Evolutionary conservation across 2,113 vertebrate genomes (phyloP), one percentile per base, ranked within the genome.

Genomic region (Eclectus roratus): DNA sequence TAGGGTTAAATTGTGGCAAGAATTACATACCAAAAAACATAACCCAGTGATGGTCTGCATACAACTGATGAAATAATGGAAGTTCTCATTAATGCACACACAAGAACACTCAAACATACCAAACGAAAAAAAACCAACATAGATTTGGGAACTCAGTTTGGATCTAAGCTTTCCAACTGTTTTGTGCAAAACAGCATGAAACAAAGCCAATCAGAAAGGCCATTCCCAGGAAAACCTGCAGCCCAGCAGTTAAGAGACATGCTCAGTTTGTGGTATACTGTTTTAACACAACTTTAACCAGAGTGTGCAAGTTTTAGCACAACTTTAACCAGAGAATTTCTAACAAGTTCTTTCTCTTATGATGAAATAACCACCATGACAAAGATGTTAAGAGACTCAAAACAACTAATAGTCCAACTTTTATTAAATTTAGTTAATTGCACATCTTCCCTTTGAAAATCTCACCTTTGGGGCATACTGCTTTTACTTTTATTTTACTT

Each of bases 401-500:
- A 91, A 77, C 9, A 83, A 6, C 44, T 78, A 68, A 33, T 11
- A 86, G 31, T 49, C 24, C 39, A 79, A 56, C 7, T 56, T 73
- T 49, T 65, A 86, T 84, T 93, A 86, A 89, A 4, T 76, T 11
- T 46, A 41, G 7, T 43, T 91, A 90, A 91, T 43, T 86, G 71
- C 17, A 66, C 15, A 49, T 17, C 39, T 71, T 84, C 41, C 25
- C 77, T 95, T 93, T 94, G 77, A 96, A 93, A 93, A 84, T 72
- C 41, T 95, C 77, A 80, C 69, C 90, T 96, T 79, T 93, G 55
- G 31, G 77, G 39, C 77, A 92, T n/a, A 44, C 8, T 43, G 11
- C 35, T 72, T 89, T 80, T 74, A 74, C 3, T 11, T 93, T 86
- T 83, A 50, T 68, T 76, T 74, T 81, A 70, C 37, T 76, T 91